phyloP scores from a whole-genome alignment of 2,888 invertebrate genomes.

The Scaptomyza parva region DNA sequence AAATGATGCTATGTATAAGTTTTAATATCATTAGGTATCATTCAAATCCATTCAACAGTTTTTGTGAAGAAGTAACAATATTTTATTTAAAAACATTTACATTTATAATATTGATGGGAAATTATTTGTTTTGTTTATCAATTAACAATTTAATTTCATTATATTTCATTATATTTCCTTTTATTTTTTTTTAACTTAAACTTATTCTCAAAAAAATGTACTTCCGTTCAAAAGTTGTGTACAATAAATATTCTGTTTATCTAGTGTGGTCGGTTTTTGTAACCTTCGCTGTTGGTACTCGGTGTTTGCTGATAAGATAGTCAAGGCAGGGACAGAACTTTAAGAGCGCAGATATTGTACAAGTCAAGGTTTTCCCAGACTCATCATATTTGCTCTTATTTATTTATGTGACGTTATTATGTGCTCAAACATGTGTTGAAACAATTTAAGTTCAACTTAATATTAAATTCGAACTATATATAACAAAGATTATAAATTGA shows the following conservation, averaged over 20 bases:
- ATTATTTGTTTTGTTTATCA: no score
- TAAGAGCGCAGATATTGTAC: background rate
- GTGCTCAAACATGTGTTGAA: background rate
- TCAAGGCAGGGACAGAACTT: background rate
- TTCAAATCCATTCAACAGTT: no score
- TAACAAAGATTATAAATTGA: background rate
- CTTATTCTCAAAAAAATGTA: background rate
- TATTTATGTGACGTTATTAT: constrained; percentile 22
- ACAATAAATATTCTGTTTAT: background rate
- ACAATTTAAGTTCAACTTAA: background rate
- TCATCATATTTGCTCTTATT: constrained; percentile 5
- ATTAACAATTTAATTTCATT: background rate
- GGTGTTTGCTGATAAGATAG: constrained; percentile 25
- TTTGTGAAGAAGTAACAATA: no score
- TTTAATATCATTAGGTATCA: no score
- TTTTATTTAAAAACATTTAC: no score
- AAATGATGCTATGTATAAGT: no score
- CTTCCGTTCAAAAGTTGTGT: constrained; percentile 13
- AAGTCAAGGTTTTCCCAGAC: background rate
- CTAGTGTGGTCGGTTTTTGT: background rate
- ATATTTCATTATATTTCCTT: background rate
- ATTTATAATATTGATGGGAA: no score
- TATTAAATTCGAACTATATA: no score
- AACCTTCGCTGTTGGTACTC: background rate
- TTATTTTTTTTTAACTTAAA: background rate